Evolutionary conservation across 2,888 invertebrate species (phyloP).

Genomic region (Acrobasis repandana): DNA sequence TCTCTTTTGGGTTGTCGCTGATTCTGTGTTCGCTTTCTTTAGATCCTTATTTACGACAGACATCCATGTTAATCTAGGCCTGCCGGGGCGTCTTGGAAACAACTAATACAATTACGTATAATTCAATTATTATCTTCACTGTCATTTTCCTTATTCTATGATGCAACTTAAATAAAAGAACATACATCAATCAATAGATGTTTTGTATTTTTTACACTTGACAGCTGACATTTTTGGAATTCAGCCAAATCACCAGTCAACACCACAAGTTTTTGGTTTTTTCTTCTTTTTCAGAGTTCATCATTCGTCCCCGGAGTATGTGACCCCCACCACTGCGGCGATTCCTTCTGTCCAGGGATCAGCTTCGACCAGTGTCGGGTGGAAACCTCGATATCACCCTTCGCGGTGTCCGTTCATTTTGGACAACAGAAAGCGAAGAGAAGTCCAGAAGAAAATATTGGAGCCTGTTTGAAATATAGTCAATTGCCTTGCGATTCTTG

Average conservation of each 20-base stretch:
- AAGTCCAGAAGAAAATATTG: conserved; percentile 91
- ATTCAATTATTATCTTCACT: too few species aligned
- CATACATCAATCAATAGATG: too few species aligned
- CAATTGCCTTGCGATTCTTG: conserved; percentile 85
- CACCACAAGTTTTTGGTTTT: neutral
- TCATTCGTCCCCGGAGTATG: conserved; percentile 85
- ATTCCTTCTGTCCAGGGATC: conserved; percentile 85
- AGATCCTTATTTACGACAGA: too few species aligned
- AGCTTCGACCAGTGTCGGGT: conserved; percentile 81
- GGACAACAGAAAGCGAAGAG: conserved; percentile 86
- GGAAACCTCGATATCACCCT: conserved; percentile 90
- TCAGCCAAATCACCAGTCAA: neutral
- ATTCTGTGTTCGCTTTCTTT: too few species aligned
- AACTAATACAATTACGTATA: too few species aligned
- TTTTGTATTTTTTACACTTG: too few species aligned
- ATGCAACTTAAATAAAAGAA: too few species aligned
- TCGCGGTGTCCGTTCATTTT: conserved; percentile 90
- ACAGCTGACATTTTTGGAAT: too few species aligned
- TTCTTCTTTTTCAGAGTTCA: conserved; percentile 73
- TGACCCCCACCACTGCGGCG: conserved; percentile 91
- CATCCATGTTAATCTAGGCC: too few species aligned
- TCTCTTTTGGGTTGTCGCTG: too few species aligned
- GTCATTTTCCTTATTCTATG: too few species aligned
- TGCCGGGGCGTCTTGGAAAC: too few species aligned
- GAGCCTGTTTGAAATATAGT: conserved; percentile 89